Evolutionary conservation across 1,140 invertebrate species (phyloP).

Genomic region (Leucophenga varia): DNA sequence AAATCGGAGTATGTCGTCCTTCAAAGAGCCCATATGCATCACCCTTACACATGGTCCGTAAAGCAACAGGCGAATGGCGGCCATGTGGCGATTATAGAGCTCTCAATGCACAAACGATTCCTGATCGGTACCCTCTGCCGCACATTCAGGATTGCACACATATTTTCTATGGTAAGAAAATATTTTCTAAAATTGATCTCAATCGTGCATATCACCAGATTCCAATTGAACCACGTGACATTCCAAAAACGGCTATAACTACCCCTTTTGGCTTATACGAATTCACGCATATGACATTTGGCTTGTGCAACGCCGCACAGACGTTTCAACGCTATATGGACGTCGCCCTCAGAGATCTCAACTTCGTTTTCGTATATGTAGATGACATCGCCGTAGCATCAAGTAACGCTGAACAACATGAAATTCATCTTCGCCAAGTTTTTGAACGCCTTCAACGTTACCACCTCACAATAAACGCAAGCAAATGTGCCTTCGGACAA

Average conservation of each 20-base stretch:
- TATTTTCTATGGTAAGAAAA: constrained; percentile 1
- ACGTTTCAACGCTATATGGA: constrained; percentile 11
- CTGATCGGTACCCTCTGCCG: constrained; percentile 42
- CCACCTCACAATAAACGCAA: constrained; percentile 2
- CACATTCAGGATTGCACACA: constrained; percentile 10
- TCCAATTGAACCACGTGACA: neutral
- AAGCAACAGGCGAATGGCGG: constrained; percentile 50
- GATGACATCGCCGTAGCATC: constrained; percentile 2
- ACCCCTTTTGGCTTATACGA: constrained; percentile 16
- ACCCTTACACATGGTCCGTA: constrained; percentile 56
- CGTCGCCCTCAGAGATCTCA: constrained; percentile 1
- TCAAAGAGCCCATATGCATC: constrained; percentile 40
- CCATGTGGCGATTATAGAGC: constrained; percentile 58
- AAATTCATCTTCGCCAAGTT: constrained; percentile 1
- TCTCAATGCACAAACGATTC: constrained; percentile 31
- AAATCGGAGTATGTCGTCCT: constrained; percentile 26
- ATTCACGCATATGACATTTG: constrained; percentile 15
- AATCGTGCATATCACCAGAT: constrained; percentile 4
- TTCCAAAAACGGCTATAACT: constrained; percentile 13
- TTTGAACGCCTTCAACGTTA: constrained; percentile 2
- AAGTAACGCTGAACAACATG: constrained; percentile 1
- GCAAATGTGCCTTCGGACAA: constrained; percentile 9
- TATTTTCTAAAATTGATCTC: constrained; percentile 12
- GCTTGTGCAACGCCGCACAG: constrained; percentile 16
- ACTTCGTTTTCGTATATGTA: constrained; percentile 1